Percentiles rank a stretch among this genome's conserved stretches.
Conservation (phyloP, 2,113 vertebrate genomes). For the Cryptoleucopteryx plumbea region DNA sequence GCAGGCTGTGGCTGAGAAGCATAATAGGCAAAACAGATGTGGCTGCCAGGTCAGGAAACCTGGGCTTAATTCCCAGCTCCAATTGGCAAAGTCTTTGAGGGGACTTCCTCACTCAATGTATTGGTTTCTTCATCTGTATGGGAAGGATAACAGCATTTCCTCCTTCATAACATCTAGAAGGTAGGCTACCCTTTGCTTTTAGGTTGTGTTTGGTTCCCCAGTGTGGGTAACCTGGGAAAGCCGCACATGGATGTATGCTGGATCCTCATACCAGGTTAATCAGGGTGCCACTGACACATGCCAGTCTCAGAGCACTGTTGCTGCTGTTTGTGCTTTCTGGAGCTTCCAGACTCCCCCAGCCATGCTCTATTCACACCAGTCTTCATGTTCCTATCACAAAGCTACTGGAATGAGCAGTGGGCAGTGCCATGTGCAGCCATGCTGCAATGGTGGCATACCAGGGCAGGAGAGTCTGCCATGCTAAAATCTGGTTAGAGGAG, state of each 20-base stretch:
- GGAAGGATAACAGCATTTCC: background rate
- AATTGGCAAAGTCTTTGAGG: background rate
- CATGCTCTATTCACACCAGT: no score
- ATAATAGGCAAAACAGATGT: background rate
- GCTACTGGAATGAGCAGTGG: background rate
- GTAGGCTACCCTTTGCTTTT: background rate
- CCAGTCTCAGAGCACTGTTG: background rate
- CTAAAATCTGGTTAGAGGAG: background rate
- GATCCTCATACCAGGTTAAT: background rate
- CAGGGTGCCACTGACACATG: background rate
- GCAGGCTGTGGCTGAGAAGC: background rate
- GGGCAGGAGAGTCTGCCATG: background rate
- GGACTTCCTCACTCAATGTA: background rate
- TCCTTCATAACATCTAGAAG: no score
- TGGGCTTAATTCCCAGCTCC: background rate
- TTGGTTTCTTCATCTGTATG: background rate
- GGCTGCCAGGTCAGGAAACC: background rate
- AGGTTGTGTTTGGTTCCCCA: background rate
- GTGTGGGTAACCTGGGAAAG: background rate
- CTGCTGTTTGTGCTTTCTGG: background rate
- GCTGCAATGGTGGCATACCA: background rate
- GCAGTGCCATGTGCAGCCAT: no score
- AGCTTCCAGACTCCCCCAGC: background rate
- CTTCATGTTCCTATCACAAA: background rate
- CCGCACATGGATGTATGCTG: background rate